A percentile compares a stretch with the other conserved stretches of the same genome.
Conservation (phyloP, 2,797 vertebrate species). For the Sebastes hopkinsi region DNA sequence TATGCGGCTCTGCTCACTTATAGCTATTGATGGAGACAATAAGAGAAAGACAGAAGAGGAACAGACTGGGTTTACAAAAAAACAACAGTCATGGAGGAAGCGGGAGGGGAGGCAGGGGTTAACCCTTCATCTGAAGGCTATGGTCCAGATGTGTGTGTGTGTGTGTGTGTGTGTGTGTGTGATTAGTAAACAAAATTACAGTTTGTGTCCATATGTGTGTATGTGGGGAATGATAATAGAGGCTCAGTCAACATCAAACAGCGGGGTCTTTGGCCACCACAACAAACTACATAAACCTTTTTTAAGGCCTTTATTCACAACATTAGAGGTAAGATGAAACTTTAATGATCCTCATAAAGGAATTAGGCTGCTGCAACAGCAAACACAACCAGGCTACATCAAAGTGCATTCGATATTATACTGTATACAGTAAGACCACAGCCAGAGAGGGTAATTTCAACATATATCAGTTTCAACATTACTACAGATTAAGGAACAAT, state of each 20-base stretch:
- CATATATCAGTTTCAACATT: neutral
- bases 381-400: conserved; percentile 13
- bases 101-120: neutral
- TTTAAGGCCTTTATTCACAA: conserved; percentile 2
- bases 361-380: conserved; percentile 12
- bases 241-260: conserved; percentile 28
- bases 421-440: conserved; percentile 7
- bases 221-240: conserved; percentile 13
- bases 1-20: neutral
- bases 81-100: neutral
- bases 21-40: neutral
- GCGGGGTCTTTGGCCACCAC: neutral
- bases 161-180: neutral
- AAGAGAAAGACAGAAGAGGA: neutral
- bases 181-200: neutral
- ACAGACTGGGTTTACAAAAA: neutral
- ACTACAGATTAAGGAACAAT: neutral
- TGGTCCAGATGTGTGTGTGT: neutral
- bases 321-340: conserved; percentile 21
- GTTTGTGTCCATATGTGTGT: neutral
- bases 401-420: neutral
- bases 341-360: conserved; percentile 12
- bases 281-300: neutral
- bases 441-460: neutral
- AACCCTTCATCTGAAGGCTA: neutral